Percentiles rank a stretch among this genome's conserved stretches.
These are phyloP conservation scores for Notechis scutatus DNA, from an alignment of 2,113 vertebrate genomes.

Conservation along the genomic window DNA sequence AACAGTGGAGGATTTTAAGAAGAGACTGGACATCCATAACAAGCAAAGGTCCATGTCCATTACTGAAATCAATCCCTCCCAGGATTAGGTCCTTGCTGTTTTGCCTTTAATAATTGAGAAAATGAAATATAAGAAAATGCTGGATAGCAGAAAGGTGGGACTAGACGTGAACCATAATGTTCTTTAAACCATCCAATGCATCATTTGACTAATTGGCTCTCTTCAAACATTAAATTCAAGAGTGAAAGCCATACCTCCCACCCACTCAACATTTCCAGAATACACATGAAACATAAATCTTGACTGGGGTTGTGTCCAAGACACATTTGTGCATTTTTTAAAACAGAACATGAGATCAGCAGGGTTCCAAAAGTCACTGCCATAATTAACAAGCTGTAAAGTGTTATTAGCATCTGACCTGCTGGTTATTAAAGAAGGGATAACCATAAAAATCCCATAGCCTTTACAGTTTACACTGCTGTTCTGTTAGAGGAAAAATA, in stretches of 20 bases:
- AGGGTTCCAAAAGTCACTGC: slow-evolving; percentile 26
- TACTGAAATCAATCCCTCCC: slow-evolving; percentile 44
- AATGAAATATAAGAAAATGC: slow-evolving; percentile 51
- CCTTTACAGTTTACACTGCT: slow-evolving; percentile 28
- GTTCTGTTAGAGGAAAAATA: background rate
- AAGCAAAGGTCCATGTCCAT: background rate
- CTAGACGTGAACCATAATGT: slow-evolving; percentile 46
- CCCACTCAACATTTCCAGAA: slow-evolving; percentile 19
- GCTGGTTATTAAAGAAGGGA: slow-evolving; percentile 6
- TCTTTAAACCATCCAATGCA: slow-evolving; percentile 24
- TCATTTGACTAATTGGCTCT: slow-evolving; percentile 11
- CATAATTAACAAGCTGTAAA: slow-evolving; percentile 43
- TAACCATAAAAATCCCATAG: slow-evolving; percentile 26
- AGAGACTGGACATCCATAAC: background rate
- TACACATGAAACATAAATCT: background rate
- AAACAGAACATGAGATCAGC: slow-evolving; percentile 32
- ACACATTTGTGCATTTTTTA: slow-evolving; percentile 18
- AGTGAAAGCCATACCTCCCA: slow-evolving; percentile 12
- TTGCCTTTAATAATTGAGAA: slow-evolving; percentile 57
- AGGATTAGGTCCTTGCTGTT: slow-evolving; percentile 55
- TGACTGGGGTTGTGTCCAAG: slow-evolving; percentile 8
- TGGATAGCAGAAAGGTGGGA: slow-evolving; percentile 52
- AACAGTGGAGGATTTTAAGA: background rate
- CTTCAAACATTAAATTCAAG: slow-evolving; percentile 40
- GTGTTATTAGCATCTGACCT: slow-evolving; percentile 24